These are phyloP conservation scores for Yponomeuta malinellus DNA, from an alignment of 2,888 invertebrate genomes.

Conservation along the genomic window DNA sequence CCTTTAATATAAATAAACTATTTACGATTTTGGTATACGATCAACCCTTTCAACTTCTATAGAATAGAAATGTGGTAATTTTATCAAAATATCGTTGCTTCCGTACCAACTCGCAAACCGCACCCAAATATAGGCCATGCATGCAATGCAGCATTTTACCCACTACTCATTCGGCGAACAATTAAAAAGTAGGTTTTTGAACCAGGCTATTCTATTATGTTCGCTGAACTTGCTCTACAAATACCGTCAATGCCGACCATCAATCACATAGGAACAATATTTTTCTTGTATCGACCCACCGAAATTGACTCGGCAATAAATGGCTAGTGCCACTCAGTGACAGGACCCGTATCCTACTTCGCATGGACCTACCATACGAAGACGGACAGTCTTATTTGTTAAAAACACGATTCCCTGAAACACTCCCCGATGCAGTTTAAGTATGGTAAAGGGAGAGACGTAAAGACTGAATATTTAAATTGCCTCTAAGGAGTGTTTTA, in stretches of 20 bases:
- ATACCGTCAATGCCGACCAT: slow-evolving; percentile 35
- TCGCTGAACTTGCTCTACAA: slow-evolving; percentile 21
- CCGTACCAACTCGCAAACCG: no score
- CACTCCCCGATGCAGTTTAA: no score
- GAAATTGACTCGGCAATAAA: slow-evolving; percentile 32
- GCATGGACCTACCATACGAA: neutral
- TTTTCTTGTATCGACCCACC: slow-evolving; percentile 58
- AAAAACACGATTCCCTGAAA: no score
- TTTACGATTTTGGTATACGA: no score
- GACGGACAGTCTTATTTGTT: neutral
- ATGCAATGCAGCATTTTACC: neutral
- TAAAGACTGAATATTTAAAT: no score
- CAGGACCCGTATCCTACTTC: slow-evolving; percentile 30
- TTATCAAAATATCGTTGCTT: no score
- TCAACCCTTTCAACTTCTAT: no score
- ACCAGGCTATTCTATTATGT: slow-evolving; percentile 23
- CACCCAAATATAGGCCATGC: neutral
- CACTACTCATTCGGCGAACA: neutral
- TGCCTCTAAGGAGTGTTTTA: no score
- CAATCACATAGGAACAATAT: slow-evolving; percentile 63
- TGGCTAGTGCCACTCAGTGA: slow-evolving; percentile 49
- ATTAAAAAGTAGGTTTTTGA: slow-evolving; percentile 27
- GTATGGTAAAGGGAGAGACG: no score
- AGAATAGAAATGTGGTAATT: no score
- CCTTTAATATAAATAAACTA: no score